Evolutionary conservation across 2,888 invertebrate species (phyloP), one percentile per base, ranked within the genome.

Genomic region (Chalcosyrphus nemorum): DNA sequence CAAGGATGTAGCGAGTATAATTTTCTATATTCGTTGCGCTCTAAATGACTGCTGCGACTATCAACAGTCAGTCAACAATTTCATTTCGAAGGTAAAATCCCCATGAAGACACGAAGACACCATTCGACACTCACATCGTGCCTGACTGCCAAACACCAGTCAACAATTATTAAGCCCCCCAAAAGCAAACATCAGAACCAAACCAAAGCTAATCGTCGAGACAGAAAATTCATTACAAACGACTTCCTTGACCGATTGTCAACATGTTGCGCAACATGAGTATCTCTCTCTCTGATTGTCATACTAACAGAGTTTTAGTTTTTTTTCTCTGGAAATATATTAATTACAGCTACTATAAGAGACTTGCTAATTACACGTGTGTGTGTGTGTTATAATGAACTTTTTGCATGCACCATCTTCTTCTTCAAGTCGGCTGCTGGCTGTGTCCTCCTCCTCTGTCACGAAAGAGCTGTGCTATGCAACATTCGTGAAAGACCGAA

Each of bases 171-270:
- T 11, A 21, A n/a, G n/a, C 61, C 52, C 29, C 4, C 24, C 24
- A 24, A 24, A 24, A 13, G 1, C 19, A 15, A 43, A 11, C 41
- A 41, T 45, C 38, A 77, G 70, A 77, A 70, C 27, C 35, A 77
- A 70, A 24, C 70, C 56, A 77, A 63, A 77, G 70, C 56, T 38
- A 45, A 56, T 70, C 70, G 65, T 72, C 27, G 35, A 32, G 27
- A 35, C 27, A 47, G 7, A 47, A 56, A 19, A 43, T 15, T 61
- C n/a, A 21, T 52, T 35, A 1, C 57, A 59, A 80, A 72, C 43
- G 66, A 80, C 80, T 80, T 80, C 80, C 80, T 72, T 80, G 80
- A 72, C 80, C 80, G 72, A 70, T 35, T 61, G 29, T 59, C 65
- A 66, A 61, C 50, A 66, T 66, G 65, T 80, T 80, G 80, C 72